These are phyloP conservation scores for Nettapus auritus DNA, from an alignment of 2,113 vertebrate species.

Conservation along the genomic window DNA sequence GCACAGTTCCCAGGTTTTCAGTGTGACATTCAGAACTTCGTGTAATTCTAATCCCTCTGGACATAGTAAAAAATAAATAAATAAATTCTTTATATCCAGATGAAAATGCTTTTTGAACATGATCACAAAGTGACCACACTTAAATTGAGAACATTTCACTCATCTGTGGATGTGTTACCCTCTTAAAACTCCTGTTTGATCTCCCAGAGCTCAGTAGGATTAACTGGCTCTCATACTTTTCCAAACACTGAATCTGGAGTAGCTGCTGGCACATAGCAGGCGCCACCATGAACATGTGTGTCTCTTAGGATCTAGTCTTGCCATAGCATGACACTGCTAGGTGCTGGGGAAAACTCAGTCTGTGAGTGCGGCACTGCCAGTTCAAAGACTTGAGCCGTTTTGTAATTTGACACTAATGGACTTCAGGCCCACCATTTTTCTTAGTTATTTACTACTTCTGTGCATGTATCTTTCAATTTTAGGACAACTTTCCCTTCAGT, in stretches of 20 bases:
- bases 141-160: neutral
- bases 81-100: neutral
- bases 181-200: constrained; percentile 43
- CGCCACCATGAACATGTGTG: neutral
- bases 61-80: neutral
- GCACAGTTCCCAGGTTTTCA: neutral
- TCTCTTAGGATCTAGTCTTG: neutral
- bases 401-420: neutral
- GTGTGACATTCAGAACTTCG: neutral
- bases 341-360: neutral
- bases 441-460: neutral
- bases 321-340: neutral
- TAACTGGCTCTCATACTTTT: constrained; percentile 46
- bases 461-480: neutral
- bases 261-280: neutral
- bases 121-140: neutral
- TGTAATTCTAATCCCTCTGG: neutral
- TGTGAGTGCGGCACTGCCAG: neutral
- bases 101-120: neutral
- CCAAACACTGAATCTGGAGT: neutral
- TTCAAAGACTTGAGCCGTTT: neutral
- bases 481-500: neutral
- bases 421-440: neutral
- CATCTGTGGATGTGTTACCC: constrained; percentile 43
- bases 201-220: constrained; percentile 40